Percentiles rank a stretch among this genome's conserved stretches.
Conservation (phyloP, 1,140 invertebrate genomes). For the Dreissena rostriformis region DNA sequence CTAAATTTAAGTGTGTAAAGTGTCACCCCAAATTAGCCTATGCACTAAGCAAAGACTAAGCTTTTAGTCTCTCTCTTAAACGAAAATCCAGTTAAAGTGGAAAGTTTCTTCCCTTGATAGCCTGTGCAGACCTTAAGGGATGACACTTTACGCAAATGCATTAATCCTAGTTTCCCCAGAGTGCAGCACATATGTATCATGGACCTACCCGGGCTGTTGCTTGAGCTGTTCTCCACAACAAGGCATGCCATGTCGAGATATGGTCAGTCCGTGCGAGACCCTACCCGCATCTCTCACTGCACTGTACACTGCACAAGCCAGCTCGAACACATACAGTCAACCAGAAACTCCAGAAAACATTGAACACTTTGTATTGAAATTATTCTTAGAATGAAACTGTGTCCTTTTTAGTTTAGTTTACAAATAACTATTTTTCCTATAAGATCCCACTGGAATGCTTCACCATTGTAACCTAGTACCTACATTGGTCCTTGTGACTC, state of each 20-base stretch:
- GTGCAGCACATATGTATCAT: no score
- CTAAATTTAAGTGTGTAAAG: no score
- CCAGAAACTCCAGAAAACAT: no score
- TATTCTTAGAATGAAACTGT: not conserved
- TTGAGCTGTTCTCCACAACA: slow-evolving; percentile 12
- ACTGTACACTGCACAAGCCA: slow-evolving; percentile 1
- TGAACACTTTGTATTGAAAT: slow-evolving; percentile 2
- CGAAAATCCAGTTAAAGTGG: not conserved
- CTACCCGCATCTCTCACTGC: slow-evolving; percentile 15
- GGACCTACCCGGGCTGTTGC: not conserved
- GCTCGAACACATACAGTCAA: slow-evolving; percentile 12
- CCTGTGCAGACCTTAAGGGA: not conserved
- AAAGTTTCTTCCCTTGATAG: not conserved
- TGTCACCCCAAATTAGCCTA: no score
- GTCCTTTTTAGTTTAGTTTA: not conserved
- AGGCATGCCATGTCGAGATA: slow-evolving; percentile 49
- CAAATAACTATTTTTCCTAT: not conserved
- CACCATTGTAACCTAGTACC: no score
- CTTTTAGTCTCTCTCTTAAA: not conserved
- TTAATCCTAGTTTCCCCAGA: no score
- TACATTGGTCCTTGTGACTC: no score
- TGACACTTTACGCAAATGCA: no score
- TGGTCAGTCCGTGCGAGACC: slow-evolving; percentile 6
- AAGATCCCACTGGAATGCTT: no score
- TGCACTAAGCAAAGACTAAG: no score